These are phyloP conservation scores for Enteromius thamalakanensis DNA, from an alignment of 2,797 vertebrate species.

Conservation along the genomic window DNA sequence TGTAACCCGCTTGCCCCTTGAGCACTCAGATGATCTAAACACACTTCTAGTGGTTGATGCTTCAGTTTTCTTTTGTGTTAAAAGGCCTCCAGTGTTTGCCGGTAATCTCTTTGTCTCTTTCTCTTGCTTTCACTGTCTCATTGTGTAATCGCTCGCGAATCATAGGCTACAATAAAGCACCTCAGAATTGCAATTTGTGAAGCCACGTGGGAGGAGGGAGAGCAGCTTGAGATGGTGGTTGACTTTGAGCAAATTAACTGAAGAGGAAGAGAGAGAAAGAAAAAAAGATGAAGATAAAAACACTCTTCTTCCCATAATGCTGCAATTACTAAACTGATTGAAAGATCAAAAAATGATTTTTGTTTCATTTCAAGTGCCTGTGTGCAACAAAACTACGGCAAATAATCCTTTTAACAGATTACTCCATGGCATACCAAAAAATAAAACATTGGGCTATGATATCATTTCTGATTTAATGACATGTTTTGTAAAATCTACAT, in stretches of 20 bases:
- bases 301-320: constrained; percentile 37
- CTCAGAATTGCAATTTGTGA: constrained; percentile 50
- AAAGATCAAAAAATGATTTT: constrained; percentile 37
- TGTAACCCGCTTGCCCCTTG: constrained; percentile 14
- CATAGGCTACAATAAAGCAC: constrained; percentile 61
- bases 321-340: constrained; percentile 40
- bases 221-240: constrained; percentile 20
- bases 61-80: constrained; percentile 67
- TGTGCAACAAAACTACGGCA: constrained; percentile 16
- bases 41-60: constrained; percentile 24
- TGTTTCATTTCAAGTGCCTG: constrained; percentile 16
- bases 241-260: constrained; percentile 67
- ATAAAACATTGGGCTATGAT: not conserved
- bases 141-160: constrained; percentile 62
- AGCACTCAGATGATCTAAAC: constrained; percentile 38
- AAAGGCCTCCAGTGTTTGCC: constrained; percentile 66
- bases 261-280: constrained; percentile 47
- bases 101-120: constrained; percentile 47
- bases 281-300: constrained; percentile 36
- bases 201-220: constrained; percentile 9
- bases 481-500: too few relatives aligned
- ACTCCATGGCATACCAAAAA: not conserved
- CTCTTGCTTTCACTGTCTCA: constrained; percentile 36
- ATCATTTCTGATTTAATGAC: not conserved
- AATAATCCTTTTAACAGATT: constrained; percentile 27